Evolutionary conservation across 1,140 invertebrate genomes (phyloP).

Genomic region (Pseudoatta argentina): DNA sequence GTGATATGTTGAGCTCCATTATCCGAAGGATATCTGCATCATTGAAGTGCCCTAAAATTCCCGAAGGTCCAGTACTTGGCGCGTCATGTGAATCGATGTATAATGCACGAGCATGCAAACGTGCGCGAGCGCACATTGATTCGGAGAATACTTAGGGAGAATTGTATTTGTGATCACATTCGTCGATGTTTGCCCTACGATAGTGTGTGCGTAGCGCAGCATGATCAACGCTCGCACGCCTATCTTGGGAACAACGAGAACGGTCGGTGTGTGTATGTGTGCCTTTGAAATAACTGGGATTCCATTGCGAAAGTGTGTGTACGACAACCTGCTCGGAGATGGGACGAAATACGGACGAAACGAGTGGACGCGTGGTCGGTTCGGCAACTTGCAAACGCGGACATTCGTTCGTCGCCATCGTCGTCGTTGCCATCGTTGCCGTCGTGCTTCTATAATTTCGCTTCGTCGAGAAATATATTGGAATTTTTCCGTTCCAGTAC

Average conservation of each 20-base stretch:
- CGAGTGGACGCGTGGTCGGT: constrained; percentile 51
- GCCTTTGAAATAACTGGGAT: constrained; percentile 57
- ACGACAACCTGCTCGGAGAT: constrained; percentile 69
- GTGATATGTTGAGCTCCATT: constrained; percentile 12
- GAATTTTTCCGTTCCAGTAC: neutral
- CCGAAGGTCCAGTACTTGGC: neutral
- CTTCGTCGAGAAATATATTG: neutral
- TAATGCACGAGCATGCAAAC: constrained; percentile 17
- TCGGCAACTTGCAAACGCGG: neutral
- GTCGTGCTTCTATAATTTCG: constrained; percentile 39
- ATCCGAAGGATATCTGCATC: neutral
- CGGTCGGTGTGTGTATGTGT: constrained; percentile 6
- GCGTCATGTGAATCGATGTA: constrained; percentile 13
- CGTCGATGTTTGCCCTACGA: neutral
- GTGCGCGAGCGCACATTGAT: neutral
- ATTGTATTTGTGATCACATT: neutral
- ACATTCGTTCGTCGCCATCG: neutral
- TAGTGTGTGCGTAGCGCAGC: neutral
- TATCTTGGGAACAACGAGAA: constrained; percentile 33
- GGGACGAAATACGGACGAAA: constrained; percentile 47
- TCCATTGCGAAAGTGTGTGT: constrained; percentile 24
- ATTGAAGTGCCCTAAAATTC: constrained; percentile 15
- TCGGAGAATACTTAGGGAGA: neutral
- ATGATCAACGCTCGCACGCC: constrained; percentile 1
- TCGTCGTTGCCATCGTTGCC: neutral